These are phyloP conservation scores for Torymus tubicola DNA, from an alignment of 2,888 invertebrate genomes.

Conservation along the genomic window DNA sequence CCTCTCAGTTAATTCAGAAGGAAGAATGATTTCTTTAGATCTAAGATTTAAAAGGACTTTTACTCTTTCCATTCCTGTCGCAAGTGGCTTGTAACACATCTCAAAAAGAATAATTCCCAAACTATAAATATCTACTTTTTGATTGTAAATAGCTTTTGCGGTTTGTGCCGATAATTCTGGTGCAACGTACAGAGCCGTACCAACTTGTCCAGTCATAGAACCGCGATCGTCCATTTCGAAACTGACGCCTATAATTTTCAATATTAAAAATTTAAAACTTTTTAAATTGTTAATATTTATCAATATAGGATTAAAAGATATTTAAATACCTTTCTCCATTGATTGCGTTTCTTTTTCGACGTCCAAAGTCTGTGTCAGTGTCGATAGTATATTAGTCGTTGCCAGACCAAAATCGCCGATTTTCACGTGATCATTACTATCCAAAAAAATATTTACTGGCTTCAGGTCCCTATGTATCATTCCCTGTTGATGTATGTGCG, in stretches of 20 bases:
- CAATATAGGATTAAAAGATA: background rate
- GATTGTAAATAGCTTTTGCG: slow-evolving; percentile 87
- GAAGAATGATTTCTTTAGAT: slow-evolving; percentile 83
- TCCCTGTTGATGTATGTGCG: slow-evolving; percentile 95
- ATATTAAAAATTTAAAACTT: background rate
- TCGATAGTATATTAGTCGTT: slow-evolving; percentile 84
- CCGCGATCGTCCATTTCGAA: slow-evolving; percentile 52
- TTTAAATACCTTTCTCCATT: slow-evolving; percentile 66
- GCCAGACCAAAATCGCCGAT: slow-evolving; percentile 99
- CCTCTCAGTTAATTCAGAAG: slow-evolving; percentile 81
- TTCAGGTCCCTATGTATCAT: slow-evolving; percentile 92
- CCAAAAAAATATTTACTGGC: slow-evolving; percentile 96
- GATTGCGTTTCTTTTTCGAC: slow-evolving; percentile 66
- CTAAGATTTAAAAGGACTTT: slow-evolving; percentile 86
- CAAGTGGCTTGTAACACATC: slow-evolving; percentile 92
- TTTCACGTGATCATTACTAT: slow-evolving; percentile 95
- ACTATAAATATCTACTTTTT: slow-evolving; percentile 86
- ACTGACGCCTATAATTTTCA: slow-evolving; percentile 27
- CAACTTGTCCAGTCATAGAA: slow-evolving; percentile 89
- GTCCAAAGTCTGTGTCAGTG: slow-evolving; percentile 65
- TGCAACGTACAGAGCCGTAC: slow-evolving; percentile 96
- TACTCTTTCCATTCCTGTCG: slow-evolving; percentile 93
- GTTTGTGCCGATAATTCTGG: slow-evolving; percentile 89
- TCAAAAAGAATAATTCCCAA: slow-evolving; percentile 95
- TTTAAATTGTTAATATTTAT: slow-evolving; percentile 3